Evolutionary conservation across 2,888 invertebrate species (phyloP), one percentile per base, ranked within the genome.

Genomic region (Nebria salina): DNA sequence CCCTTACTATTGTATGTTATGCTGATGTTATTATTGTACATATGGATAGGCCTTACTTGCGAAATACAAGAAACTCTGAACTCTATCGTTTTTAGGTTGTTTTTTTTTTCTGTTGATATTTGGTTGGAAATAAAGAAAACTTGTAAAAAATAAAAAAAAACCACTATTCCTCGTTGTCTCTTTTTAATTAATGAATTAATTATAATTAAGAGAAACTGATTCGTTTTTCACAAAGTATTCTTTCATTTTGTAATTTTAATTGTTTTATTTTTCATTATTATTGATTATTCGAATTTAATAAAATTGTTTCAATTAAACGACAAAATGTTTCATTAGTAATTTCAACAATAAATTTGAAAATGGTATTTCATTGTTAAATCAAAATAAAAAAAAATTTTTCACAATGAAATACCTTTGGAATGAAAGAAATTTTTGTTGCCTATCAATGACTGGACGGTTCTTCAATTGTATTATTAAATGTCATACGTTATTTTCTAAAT

Each of bases 81-180:
- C 85, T 83, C 83, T 85, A 83, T 84, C 83, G 81, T 82, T 84
- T 34, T 84, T 85, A 83, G 84, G 85, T 85, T 85, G 84, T 83
- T 84, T 85, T 54, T 54, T 43, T 54, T 86, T 85, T 84, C 85
- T 85, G 85, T 86, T 84, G 84, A 84, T 84, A 85, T 85, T 86
- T 85, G 85, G 85, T 85, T 86, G 85, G 84, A 86, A 86, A 86
- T 86, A 86, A 86, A 86, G 84, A 84, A 83, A 85, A 84, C 81
- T 81, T 81, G 81, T 81, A 81, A 81, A 81, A 75, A 75, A 42
- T 25, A 66, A 66, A 43, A 43, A 43, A 72, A 72, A 75, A 78
- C 75, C 75, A 80, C 80, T 75, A 75, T 65, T 68, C 25, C 68
- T 70, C 20, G 70, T 70, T 70, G 25, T 20, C 34, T 70, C 34